These are phyloP conservation scores for Prosopocoilus inquinatus DNA, from an alignment of 2,888 invertebrate genomes.

Conservation along the genomic window DNA sequence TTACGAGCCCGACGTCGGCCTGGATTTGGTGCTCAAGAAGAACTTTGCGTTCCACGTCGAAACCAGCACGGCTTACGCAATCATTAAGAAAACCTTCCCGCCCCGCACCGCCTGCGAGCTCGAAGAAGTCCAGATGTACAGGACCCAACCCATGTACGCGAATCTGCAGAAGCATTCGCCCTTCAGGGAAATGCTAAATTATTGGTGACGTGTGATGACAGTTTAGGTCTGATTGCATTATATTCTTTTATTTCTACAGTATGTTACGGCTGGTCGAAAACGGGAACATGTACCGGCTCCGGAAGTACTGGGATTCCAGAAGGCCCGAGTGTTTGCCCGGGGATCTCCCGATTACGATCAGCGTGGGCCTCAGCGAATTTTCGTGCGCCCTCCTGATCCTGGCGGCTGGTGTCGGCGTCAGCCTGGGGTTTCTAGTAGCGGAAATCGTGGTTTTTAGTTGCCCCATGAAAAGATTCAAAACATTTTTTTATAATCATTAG, in stretches of 20 bases:
- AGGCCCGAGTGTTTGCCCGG: conserved; percentile 59
- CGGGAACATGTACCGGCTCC: conserved; percentile 60
- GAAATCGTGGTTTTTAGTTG: conserved; percentile 35
- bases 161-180: conserved; percentile 62
- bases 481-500: too few species aligned
- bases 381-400: conserved; percentile 58
- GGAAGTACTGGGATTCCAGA: conserved; percentile 58
- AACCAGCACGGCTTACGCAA: conserved; percentile 64
- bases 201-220: conserved; percentile 52
- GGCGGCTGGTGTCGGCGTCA: conserved; percentile 51
- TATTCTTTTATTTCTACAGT: conserved; percentile 46
- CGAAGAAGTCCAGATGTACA: conserved; percentile 61
- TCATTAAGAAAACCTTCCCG: conserved; percentile 62
- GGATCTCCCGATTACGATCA: conserved; percentile 51
- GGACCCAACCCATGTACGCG: conserved; percentile 58
- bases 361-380: conserved; percentile 60
- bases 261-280: conserved; percentile 59
- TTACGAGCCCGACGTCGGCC: conserved; percentile 56
- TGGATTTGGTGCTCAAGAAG: conserved; percentile 60
- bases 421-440: conserved; percentile 44
- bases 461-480: too few species aligned
- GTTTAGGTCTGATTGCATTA: background rate
- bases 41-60: conserved; percentile 72
- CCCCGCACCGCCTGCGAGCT: conserved; percentile 68
- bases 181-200: conserved; percentile 60